Percentiles rank a stretch among this genome's conserved stretches.
These are phyloP conservation scores for Lepilemur septentrionalis DNA, from an alignment of 2,797 vertebrate genomes.

Conservation along the genomic window DNA sequence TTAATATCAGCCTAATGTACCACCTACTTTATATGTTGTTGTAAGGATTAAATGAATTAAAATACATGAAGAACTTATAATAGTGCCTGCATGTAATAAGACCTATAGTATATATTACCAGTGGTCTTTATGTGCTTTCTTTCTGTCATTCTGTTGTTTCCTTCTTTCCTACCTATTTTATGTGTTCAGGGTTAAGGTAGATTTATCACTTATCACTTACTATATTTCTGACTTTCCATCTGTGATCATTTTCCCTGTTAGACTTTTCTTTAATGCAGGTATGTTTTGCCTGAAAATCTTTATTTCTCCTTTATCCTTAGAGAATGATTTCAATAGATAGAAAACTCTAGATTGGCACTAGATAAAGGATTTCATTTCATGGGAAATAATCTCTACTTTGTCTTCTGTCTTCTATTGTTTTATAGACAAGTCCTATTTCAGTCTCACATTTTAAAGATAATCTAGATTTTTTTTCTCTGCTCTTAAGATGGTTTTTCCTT, in stretches of 20 bases:
- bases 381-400: background rate
- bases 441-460: background rate
- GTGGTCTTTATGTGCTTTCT: background rate
- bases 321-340: background rate
- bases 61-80: background rate
- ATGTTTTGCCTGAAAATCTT: conserved; percentile 26
- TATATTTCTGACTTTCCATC: background rate
- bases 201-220: background rate
- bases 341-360: background rate
- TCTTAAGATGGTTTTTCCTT: background rate
- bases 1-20: background rate
- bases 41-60: background rate
- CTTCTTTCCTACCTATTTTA: background rate
- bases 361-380: background rate
- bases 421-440: background rate
- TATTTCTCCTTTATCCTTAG: background rate
- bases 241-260: background rate
- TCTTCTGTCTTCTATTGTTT: background rate
- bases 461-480: background rate
- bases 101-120: background rate
- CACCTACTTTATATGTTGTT: background rate
- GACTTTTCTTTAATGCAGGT: background rate
- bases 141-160: background rate
- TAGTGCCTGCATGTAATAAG: background rate
- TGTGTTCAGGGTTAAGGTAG: background rate